phyloP scores from a whole-genome alignment of 1,140 invertebrate species.

The Neodiprion lecontei region DNA sequence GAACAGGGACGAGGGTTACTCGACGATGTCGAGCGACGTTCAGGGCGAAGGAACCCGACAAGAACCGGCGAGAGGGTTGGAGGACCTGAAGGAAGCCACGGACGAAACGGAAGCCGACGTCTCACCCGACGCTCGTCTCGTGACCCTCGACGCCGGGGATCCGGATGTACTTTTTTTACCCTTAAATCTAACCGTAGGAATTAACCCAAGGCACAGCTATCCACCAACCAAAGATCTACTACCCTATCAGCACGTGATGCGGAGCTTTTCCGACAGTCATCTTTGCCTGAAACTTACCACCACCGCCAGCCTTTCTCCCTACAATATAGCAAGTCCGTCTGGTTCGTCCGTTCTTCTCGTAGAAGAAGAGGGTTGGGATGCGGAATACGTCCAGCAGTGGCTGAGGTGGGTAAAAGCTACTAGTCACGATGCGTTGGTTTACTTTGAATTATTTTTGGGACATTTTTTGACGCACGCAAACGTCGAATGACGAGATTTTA shows the following conservation, averaged over 20 bases:
- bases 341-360: constrained; percentile 47
- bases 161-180: constrained; percentile 75
- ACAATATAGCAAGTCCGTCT: constrained; percentile 43
- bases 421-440: background rate
- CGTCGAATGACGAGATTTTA: too few relatives aligned
- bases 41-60: constrained; percentile 72
- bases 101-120: constrained; percentile 71
- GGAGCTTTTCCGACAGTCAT: constrained; percentile 77
- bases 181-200: constrained; percentile 69
- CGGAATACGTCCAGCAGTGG: constrained; percentile 80
- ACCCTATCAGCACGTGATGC: constrained; percentile 75
- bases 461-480: background rate
- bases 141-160: constrained; percentile 65
- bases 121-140: constrained; percentile 58
- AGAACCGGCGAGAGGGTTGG: constrained; percentile 67
- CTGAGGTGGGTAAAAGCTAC: constrained; percentile 51
- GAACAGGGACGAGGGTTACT: constrained; percentile 86
- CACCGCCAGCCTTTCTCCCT: constrained; percentile 52
- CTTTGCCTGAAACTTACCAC: constrained; percentile 72
- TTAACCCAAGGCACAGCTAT: constrained; percentile 74
- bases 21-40: constrained; percentile 88
- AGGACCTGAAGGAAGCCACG: constrained; percentile 75
- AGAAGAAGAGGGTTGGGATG: constrained; percentile 72
- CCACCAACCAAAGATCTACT: constrained; percentile 71
- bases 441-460: background rate